These are phyloP conservation scores for Corvus cornix DNA, from an alignment of 2,113 vertebrate species.

Conservation along the genomic window DNA sequence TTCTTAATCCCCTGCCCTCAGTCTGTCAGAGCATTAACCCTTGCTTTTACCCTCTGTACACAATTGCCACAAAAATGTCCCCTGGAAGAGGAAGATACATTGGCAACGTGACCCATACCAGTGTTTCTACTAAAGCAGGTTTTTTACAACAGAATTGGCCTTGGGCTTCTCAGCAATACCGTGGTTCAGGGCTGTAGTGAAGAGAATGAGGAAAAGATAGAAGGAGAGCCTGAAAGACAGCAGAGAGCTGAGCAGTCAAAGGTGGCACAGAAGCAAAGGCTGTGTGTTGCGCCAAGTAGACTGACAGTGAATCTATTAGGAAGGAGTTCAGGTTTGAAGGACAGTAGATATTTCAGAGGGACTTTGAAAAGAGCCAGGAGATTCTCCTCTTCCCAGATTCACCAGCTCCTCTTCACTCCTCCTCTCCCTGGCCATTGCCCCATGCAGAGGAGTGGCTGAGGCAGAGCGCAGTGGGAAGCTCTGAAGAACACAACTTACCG, in stretches of 20 bases:
- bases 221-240: neutral
- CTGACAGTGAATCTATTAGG: neutral
- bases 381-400: neutral
- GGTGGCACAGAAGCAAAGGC: neutral
- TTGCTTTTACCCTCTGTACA: neutral
- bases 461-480: neutral
- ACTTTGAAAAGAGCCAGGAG: neutral
- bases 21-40: neutral
- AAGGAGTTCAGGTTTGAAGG: neutral
- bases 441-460: neutral
- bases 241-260: neutral
- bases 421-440: neutral
- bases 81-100: neutral
- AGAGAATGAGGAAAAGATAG: neutral
- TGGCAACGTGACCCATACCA: neutral
- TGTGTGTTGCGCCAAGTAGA: accelerated
- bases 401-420: neutral
- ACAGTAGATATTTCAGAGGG: neutral
- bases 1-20: neutral
- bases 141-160: neutral
- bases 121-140: neutral
- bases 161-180: neutral
- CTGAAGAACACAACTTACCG: neutral
- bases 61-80: neutral
- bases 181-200: neutral